Conservation (phyloP, 1,140 invertebrate genomes). For the Brachionus sp. region DNA sequence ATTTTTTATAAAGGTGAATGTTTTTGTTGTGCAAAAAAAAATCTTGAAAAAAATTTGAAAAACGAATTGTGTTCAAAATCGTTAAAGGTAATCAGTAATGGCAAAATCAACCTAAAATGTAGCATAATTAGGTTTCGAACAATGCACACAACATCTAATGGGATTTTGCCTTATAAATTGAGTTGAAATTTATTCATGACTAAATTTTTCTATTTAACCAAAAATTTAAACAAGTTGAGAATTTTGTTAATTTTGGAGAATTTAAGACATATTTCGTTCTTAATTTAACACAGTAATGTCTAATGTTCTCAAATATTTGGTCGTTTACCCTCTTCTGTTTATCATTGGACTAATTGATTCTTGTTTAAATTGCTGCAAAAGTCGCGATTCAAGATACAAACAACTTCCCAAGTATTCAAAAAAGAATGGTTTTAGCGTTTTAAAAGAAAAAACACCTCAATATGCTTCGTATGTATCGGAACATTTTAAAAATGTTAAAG, state of each 20-base stretch:
- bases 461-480: not conserved
- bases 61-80: not conserved
- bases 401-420: not conserved
- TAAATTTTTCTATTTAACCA: not conserved
- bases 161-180: not conserved
- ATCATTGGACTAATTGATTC: slow-evolving; percentile 17
- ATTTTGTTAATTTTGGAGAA: not conserved
- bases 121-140: not conserved
- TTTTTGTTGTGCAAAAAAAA: not conserved
- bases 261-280: not conserved
- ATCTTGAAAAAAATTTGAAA: not conserved
- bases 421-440: slow-evolving; percentile 1
- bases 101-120: not conserved
- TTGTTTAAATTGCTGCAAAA: not conserved
- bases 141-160: not conserved
- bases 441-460: not conserved
- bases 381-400: not conserved
- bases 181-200: not conserved
- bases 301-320: slow-evolving; percentile 23
- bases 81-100: not conserved
- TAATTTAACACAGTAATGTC: slow-evolving; percentile 8
- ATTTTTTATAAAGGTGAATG: too few relatives aligned
- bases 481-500: not conserved
- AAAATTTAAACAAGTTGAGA: not conserved
- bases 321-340: slow-evolving; percentile 25